Base-by-base conservation (phyloP, 1,140 invertebrate genomes). In the Apocrypta bakeri region DNA sequence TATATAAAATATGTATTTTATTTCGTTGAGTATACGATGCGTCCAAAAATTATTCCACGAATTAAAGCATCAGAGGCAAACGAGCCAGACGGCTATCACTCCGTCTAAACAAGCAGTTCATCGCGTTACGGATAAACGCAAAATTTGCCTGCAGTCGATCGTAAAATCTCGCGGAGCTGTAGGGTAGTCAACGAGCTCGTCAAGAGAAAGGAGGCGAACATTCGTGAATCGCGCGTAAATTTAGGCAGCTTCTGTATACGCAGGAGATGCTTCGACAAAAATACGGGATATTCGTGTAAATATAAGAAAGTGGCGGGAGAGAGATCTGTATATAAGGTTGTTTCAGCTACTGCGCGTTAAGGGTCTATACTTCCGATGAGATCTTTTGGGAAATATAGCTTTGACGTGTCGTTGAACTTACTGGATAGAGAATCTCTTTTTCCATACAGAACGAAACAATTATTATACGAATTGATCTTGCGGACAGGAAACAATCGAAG, bases 381-480 rank as follows among this genome's bases (percentile, higher is more conserved):
- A 56, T 56, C n/a, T 56, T 56, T 56, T 6, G 6, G 21, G 48
- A 14, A 4, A 17, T 2, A 17, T 21, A 21, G 14, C 21, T 56
- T 56, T 56, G 17, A 56, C 14, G 48, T 56, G 48, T 80, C 78
- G 78, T 80, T 80, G 78, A 80, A 80, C 78, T 40, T 9, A 7
- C 1, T 29, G 7, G 63, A 48, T 64, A 7, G 63, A 14, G 63
- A 42, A 42, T 37, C 3, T 37, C 37, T 37, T 37, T 37, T 9
- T 63, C 17, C n/a, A n/a, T n/a, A n/a, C n/a, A n/a, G n/a, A n/a
- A n/a, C n/a, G n/a, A n/a, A n/a, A n/a, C n/a, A n/a, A n/a, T n/a
- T n/a, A n/a, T n/a, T n/a, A n/a, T 63, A 63, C 61, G 61, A 7
- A 63, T 63, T 4, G 3, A 21, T 63, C 61, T 63, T 63, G 61